Evolutionary conservation across 1,140 invertebrate genomes (phyloP).

Genomic region (Leptinotarsa lineolata): DNA sequence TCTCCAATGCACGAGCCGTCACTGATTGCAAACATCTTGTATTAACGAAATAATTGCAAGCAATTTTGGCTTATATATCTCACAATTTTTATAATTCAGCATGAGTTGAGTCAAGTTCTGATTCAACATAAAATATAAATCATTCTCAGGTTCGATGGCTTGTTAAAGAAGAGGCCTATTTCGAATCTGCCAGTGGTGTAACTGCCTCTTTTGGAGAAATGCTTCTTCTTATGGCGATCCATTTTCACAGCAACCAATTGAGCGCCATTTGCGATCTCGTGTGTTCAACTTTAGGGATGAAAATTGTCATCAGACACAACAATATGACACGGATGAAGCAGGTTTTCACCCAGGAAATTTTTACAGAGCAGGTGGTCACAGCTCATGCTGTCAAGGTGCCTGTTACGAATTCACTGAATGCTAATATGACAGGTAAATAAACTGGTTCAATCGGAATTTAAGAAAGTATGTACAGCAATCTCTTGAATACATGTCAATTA

Average conservation of each 20-base stretch:
- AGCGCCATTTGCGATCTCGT: conserved; percentile 91
- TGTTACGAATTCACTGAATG: conserved; percentile 87
- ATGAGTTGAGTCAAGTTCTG: neutral
- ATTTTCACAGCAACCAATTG: conserved; percentile 94
- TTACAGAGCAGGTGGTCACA: conserved; percentile 96
- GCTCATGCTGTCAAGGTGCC: conserved; percentile 94
- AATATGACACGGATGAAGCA: conserved; percentile 90
- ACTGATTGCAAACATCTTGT: too few species aligned
- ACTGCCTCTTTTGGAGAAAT: conserved; percentile 93
- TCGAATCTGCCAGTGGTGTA: conserved; percentile 77
- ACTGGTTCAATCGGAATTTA: too few species aligned
- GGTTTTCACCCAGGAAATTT: conserved; percentile 96
- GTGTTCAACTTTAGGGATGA: conserved; percentile 93
- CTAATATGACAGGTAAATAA: conserved; percentile 72
- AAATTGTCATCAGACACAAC: conserved; percentile 88
- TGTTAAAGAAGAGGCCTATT: conserved; percentile 85
- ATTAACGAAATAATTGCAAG: too few species aligned
- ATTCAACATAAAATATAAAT: neutral
- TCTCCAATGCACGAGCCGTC: too few species aligned
- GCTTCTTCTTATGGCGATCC: conserved; percentile 93
- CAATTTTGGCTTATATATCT: too few species aligned
- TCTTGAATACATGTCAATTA: too few species aligned
- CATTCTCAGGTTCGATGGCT: conserved; percentile 75
- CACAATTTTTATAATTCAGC: neutral
- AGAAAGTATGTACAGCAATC: too few species aligned